Percentiles rank a stretch among this genome's conserved stretches.
Evolutionary conservation across 2,797 vertebrate genomes (phyloP).

Genomic region (Betta splendens): DNA sequence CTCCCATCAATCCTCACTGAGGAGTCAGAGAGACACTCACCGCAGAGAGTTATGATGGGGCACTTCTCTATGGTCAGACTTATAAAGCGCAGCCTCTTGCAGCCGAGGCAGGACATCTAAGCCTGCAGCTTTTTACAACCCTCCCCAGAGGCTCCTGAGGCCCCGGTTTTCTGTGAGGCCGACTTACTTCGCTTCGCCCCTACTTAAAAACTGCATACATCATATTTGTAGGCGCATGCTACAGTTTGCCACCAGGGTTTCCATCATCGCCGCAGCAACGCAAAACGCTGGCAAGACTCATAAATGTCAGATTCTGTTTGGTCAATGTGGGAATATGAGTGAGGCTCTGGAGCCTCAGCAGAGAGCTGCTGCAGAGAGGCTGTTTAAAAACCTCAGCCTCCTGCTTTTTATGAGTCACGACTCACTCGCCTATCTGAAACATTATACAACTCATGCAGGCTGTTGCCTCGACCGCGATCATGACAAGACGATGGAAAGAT

Average conservation of each 20-base stretch:
- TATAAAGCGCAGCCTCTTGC: constrained; percentile 35
- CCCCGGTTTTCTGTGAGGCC: constrained; percentile 33
- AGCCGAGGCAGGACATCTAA: constrained; percentile 42
- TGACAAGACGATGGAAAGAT: constrained; percentile 1
- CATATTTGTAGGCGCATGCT: constrained; percentile 30
- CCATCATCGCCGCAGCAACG: constrained; percentile 46
- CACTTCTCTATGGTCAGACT: constrained; percentile 11
- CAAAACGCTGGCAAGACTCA: constrained; percentile 50
- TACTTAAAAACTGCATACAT: constrained; percentile 49
- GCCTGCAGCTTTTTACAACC: constrained; percentile 41
- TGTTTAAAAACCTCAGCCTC: constrained; percentile 36
- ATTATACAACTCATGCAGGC: constrained; percentile 28
- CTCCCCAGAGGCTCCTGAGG: constrained; percentile 42
- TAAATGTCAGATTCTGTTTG: constrained; percentile 67
- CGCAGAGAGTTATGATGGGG: constrained; percentile 10
- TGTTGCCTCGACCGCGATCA: constrained; percentile 21
- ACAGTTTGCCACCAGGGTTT: constrained; percentile 52
- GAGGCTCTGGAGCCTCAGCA: constrained; percentile 39
- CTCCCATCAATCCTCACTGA: constrained; percentile 6
- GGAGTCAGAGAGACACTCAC: constrained; percentile 24
- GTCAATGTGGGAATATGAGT: constrained; percentile 36
- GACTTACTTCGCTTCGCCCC: constrained; percentile 42
- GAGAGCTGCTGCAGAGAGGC: constrained; percentile 26
- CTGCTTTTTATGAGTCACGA: constrained; percentile 54
- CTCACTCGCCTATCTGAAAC: constrained; percentile 27